phyloP scores from a whole-genome alignment of 2,113 vertebrate genomes.

The Engystomops pustulosus region DNA sequence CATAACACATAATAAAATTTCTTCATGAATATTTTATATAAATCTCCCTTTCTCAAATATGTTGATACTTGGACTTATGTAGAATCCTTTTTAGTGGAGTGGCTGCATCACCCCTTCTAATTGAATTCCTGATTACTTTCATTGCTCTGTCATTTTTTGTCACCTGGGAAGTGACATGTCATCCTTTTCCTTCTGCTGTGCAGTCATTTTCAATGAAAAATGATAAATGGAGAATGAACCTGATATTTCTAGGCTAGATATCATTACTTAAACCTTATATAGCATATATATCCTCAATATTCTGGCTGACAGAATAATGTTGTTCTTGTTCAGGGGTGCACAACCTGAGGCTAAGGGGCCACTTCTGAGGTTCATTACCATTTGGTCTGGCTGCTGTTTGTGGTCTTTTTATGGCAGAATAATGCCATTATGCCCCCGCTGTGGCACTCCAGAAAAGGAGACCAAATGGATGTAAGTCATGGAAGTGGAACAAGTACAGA shows the following conservation, averaged over 20 bases:
- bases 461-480: too few species aligned
- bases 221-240: neutral
- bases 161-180: conserved; percentile 26
- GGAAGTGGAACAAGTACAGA: too few species aligned
- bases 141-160: conserved; percentile 35
- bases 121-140: conserved; percentile 32
- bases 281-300: too few species aligned
- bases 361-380: too few species aligned
- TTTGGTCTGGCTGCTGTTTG: too few species aligned
- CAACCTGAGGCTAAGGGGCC: too few species aligned
- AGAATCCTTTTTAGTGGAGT: neutral
- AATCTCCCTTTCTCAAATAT: neutral
- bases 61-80: neutral
- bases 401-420: too few species aligned
- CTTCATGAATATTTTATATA: conserved; percentile 6
- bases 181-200: conserved; percentile 17
- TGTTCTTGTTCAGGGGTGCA: too few species aligned
- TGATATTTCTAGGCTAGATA: neutral
- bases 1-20: neutral
- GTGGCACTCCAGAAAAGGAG: too few species aligned
- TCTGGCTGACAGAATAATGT: too few species aligned
- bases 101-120: conserved; percentile 8
- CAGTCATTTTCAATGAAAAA: neutral
- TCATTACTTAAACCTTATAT: neutral
- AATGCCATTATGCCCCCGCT: too few species aligned